Evolutionary conservation across 2,888 invertebrate genomes (phyloP).

Genomic region (Pinctada fucata): DNA sequence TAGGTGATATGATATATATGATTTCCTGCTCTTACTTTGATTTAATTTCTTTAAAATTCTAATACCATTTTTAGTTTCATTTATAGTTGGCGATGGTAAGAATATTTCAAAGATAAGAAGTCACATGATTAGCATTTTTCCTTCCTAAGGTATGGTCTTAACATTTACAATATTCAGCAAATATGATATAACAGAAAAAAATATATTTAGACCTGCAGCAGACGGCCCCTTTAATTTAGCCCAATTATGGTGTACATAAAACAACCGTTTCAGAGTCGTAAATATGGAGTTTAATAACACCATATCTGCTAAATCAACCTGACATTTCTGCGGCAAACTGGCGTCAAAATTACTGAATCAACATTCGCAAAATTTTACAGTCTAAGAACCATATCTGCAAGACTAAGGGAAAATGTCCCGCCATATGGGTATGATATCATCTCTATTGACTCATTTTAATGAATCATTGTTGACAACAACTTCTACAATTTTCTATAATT

Average conservation of each 20-base stretch:
- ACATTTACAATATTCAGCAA: no score
- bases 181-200: no score
- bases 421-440: conserved; percentile 19
- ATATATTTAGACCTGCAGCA: background rate
- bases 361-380: conserved; percentile 8
- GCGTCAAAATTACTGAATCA: conserved; percentile 16
- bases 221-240: background rate
- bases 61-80: no score
- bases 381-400: conserved; percentile 1
- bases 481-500: conserved; percentile 13
- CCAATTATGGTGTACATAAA: background rate
- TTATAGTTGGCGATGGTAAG: no score
- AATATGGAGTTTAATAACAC: background rate
- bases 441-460: conserved; percentile 12
- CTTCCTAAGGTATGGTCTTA: no score
- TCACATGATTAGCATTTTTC: no score
- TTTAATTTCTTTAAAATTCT: no score
- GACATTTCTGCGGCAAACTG: background rate
- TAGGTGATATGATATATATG: no score
- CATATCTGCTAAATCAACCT: background rate
- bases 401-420: conserved; percentile 5
- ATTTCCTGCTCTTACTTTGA: no score
- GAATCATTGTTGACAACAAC: conserved; percentile 17
- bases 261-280: background rate
- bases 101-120: no score